Evolutionary conservation across 2,113 vertebrate species (phyloP).

Genomic region (Uria lomvia): DNA sequence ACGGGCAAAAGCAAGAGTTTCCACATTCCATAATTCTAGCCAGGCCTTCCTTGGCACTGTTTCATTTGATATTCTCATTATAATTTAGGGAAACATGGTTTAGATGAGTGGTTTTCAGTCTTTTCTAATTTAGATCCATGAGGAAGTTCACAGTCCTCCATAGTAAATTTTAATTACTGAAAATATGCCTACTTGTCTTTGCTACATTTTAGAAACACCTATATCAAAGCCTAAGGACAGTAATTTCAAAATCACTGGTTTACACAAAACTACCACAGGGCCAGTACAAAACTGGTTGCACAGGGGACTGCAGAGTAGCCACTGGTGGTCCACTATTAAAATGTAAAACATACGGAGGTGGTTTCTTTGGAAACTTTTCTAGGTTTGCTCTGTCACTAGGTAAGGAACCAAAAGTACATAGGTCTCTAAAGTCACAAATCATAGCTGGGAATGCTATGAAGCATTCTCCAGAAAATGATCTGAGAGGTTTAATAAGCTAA

Average conservation of each 20-base stretch:
- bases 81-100: background rate
- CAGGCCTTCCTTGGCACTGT: background rate
- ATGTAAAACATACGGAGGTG: background rate
- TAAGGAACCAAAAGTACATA: background rate
- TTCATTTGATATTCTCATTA: background rate
- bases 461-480: background rate
- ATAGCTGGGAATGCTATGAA: background rate
- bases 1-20: background rate
- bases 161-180: background rate
- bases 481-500: background rate
- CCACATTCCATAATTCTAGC: background rate
- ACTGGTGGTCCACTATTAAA: background rate
- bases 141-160: background rate
- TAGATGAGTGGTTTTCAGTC: background rate
- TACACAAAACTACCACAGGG: background rate
- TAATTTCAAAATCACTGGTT: background rate
- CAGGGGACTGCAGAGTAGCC: accelerated
- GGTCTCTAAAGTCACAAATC: background rate
- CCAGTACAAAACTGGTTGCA: background rate
- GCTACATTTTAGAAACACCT: background rate
- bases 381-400: background rate
- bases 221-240: background rate
- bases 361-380: background rate
- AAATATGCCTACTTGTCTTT: background rate
- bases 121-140: background rate